Conservation (phyloP, 2,888 invertebrate genomes). For the Nomada fabriciana region DNA sequence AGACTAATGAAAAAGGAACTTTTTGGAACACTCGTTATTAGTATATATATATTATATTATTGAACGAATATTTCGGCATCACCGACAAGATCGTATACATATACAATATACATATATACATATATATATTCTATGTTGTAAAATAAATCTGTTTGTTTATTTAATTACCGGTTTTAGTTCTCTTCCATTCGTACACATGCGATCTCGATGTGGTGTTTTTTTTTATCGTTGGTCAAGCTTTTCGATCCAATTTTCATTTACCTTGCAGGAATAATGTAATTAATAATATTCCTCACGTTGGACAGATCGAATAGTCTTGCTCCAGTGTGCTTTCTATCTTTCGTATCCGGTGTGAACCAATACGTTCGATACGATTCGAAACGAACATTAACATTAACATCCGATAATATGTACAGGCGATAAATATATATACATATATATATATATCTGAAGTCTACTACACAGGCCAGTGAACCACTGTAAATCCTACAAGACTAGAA, state of each 20-base stretch:
- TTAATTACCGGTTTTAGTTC: conserved; percentile 70
- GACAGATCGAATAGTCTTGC: background rate
- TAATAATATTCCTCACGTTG: conserved; percentile 25
- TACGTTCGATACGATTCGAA: conserved; percentile 3
- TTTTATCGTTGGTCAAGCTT: conserved; percentile 18
- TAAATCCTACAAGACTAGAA: conserved; percentile 74
- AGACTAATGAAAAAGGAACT: conserved; percentile 9
- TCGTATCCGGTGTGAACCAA: background rate
- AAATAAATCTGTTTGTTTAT: conserved; percentile 77
- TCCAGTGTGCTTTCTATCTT: background rate
- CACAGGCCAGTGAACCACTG: conserved; percentile 80
- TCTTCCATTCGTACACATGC: conserved; percentile 63
- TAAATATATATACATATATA: conserved; percentile 7
- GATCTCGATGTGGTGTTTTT: conserved; percentile 28
- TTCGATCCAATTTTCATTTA: conserved; percentile 22
- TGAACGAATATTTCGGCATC: conserved; percentile 80
- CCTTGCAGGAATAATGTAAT: conserved; percentile 25
- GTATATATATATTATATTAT: conserved; percentile 53
- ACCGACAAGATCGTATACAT: conserved; percentile 71
- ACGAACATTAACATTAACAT: background rate
- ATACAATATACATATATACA: conserved; percentile 39
- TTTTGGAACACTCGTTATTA: conserved; percentile 50
- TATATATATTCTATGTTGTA: conserved; percentile 70
- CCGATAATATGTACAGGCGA: conserved; percentile 9
- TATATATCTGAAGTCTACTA: conserved; percentile 72